These are phyloP conservation scores for Alligator mississippiensis DNA, from an alignment of 2,113 vertebrate genomes.

Conservation along the genomic window DNA sequence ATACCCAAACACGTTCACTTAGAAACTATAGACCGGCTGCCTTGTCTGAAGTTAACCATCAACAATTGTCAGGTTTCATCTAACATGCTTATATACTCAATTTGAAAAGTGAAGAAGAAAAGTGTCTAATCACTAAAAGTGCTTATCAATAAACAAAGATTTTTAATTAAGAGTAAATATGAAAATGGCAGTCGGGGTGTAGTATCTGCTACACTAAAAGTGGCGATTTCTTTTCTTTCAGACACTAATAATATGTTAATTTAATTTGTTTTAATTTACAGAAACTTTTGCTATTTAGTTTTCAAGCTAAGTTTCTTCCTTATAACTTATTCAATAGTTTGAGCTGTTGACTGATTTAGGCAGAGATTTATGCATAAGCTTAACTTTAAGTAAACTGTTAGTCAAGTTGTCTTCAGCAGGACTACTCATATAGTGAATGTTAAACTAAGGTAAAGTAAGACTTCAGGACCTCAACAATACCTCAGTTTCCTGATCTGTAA, in stretches of 20 bases:
- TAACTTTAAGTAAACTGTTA: slow-evolving; percentile 42
- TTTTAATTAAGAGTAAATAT: slow-evolving; percentile 42
- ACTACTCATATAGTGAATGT: not conserved
- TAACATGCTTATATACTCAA: not conserved
- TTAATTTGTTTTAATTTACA: not conserved
- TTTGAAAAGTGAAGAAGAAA: not conserved
- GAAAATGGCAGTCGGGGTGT: not conserved
- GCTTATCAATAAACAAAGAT: not conserved
- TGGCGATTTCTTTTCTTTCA: not conserved
- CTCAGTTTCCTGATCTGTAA: not conserved
- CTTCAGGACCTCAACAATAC: not conserved
- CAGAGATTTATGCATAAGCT: not conserved
- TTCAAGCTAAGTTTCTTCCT: not conserved
- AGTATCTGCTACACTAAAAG: not conserved
- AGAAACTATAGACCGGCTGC: not conserved
- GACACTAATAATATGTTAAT: not conserved
- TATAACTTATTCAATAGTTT: not conserved
- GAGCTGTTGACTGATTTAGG: not conserved
- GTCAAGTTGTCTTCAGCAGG: not conserved
- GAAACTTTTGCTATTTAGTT: not conserved
- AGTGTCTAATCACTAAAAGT: not conserved
- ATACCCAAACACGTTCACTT: not conserved
- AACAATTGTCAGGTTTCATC: not conserved
- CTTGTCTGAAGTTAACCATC: not conserved
- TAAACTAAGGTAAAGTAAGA: not conserved